These are phyloP conservation scores for Pachypanchax playfairii DNA, from an alignment of 2,113 vertebrate species.

Conservation along the genomic window DNA sequence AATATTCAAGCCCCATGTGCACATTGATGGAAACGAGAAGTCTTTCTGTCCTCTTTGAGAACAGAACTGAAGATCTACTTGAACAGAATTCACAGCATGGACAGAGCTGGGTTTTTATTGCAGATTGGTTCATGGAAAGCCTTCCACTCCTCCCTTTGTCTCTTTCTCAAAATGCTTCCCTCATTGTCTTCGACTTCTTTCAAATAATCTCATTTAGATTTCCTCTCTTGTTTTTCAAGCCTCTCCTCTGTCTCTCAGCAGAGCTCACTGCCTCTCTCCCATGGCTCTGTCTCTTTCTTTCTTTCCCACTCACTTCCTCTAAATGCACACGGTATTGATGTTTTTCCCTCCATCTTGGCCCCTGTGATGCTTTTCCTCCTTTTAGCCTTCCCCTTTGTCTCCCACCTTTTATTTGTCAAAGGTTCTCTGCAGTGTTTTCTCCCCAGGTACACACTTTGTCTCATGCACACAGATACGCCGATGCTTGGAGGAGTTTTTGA, in stretches of 20 bases:
- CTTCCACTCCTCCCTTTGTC: slow-evolving; percentile 62
- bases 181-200: slow-evolving; percentile 73
- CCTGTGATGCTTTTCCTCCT: slow-evolving; percentile 70
- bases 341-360: slow-evolving; percentile 69
- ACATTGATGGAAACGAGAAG: slow-evolving; percentile 38
- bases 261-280: slow-evolving; percentile 58
- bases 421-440: slow-evolving; percentile 67
- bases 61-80: slow-evolving; percentile 38
- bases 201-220: slow-evolving; percentile 75
- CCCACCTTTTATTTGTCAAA: slow-evolving; percentile 72
- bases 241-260: slow-evolving; percentile 54
- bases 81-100: slow-evolving; percentile 28
- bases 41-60: slow-evolving; percentile 49
- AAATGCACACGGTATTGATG: slow-evolving; percentile 74
- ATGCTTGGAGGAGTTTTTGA: slow-evolving; percentile 37
- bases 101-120: slow-evolving; percentile 25
- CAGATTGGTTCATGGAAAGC: slow-evolving; percentile 52
- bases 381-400: slow-evolving; percentile 74
- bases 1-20: slow-evolving; percentile 24
- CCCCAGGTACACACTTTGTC: slow-evolving; percentile 61
- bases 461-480: slow-evolving; percentile 39
- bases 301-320: slow-evolving; percentile 60
- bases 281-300: slow-evolving; percentile 58
- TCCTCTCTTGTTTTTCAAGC: slow-evolving; percentile 68
- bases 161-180: slow-evolving; percentile 56